Evolutionary conservation across 2,113 vertebrate species (phyloP).

Genomic region (Melanerpes formicivorus): DNA sequence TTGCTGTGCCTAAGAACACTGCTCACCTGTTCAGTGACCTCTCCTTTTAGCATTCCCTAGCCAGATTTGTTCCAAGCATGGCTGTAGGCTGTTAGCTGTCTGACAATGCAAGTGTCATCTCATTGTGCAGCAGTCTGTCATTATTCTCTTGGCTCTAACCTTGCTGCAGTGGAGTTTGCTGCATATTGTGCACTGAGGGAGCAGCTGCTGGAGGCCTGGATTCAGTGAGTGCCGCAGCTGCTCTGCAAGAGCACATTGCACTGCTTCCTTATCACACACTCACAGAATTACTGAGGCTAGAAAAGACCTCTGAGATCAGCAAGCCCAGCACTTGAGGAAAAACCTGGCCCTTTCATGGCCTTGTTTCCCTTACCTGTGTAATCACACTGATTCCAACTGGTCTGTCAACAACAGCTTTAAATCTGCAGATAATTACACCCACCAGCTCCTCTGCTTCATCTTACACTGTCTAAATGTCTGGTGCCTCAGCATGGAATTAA

Average conservation of each 20-base stretch:
- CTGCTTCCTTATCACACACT: neutral
- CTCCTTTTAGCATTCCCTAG: neutral
- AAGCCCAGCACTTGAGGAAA: neutral
- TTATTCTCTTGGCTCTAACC: neutral
- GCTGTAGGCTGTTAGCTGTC: neutral
- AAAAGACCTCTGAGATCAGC: neutral
- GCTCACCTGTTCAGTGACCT: neutral
- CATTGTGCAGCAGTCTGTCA: neutral
- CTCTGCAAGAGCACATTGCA: neutral
- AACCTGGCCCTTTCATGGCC: neutral
- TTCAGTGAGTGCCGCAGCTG: neutral
- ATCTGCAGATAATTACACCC: neutral
- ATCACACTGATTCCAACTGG: neutral
- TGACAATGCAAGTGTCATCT: neutral
- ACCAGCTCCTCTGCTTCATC: rapidly evolving
- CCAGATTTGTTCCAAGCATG: neutral
- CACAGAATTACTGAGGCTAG: no score
- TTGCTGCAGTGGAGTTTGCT: constrained; percentile 15
- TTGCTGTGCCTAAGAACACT: neutral
- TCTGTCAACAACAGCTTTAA: neutral
- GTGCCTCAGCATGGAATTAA: neutral
- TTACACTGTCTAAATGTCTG: neutral
- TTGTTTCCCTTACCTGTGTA: neutral
- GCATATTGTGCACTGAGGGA: neutral
- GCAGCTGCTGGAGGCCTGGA: neutral